phyloP scores from a whole-genome alignment of 2,797 vertebrate genomes.

The Girardinus metallicus region DNA sequence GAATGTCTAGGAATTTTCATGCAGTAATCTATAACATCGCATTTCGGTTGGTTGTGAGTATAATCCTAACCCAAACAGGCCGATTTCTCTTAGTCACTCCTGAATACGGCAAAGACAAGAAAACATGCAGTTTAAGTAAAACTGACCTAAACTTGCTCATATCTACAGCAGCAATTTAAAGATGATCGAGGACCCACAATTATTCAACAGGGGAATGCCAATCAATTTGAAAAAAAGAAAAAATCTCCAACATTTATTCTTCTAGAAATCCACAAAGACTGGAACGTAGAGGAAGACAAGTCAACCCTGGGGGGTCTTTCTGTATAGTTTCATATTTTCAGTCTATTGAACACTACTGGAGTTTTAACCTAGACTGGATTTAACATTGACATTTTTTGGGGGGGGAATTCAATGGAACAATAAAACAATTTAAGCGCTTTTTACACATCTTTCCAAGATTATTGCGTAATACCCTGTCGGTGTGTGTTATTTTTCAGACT shows the following conservation, averaged over 20 bases:
- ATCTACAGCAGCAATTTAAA: neutral
- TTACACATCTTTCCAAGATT: neutral
- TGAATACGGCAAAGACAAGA: neutral
- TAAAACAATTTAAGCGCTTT: neutral
- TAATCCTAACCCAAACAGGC: neutral
- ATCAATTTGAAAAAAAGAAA: neutral
- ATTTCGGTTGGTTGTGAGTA: neutral
- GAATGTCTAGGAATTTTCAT: neutral
- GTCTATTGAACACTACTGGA: too few species aligned
- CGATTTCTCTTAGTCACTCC: neutral
- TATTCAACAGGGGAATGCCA: neutral
- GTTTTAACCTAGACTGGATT: neutral
- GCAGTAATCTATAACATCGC: neutral
- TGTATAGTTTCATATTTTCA: neutral
- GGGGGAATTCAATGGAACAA: neutral
- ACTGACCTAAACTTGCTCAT: neutral
- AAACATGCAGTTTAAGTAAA: neutral
- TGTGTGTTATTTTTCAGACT: neutral
- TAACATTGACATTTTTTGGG: neutral
- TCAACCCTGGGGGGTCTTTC: neutral
- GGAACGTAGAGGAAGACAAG: neutral
- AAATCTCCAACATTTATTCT: neutral
- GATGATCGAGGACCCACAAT: neutral
- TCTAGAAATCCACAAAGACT: neutral
- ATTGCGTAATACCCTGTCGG: neutral